These are phyloP conservation scores for Ornithoptera alexandrae DNA, from an alignment of 2,888 invertebrate genomes.

Conservation along the genomic window DNA sequence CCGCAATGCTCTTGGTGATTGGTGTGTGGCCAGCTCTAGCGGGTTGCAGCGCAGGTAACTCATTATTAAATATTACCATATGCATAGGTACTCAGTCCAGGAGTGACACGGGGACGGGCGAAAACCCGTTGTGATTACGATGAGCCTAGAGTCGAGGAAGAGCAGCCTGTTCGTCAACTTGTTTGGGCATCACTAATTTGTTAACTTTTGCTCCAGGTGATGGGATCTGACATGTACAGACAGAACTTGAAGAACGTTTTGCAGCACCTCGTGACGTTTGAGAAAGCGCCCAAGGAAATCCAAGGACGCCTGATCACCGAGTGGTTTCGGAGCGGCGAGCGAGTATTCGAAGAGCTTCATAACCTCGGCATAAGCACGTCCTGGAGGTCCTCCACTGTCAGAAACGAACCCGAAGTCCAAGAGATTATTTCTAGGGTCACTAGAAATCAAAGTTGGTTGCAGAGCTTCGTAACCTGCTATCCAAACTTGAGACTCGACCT, in stretches of 20 bases:
- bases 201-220: constrained; percentile 31
- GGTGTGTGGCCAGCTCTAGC: too few relatives aligned
- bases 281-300: constrained; percentile 35
- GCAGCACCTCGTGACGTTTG: constrained; percentile 31
- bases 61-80: too few relatives aligned
- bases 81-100: too few relatives aligned
- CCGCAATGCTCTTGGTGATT: too few relatives aligned
- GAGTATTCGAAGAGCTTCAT: constrained; percentile 35
- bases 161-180: too few relatives aligned
- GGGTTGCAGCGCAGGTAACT: too few relatives aligned
- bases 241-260: constrained; percentile 33
- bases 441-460: constrained; percentile 34
- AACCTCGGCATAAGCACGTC: constrained; percentile 29
- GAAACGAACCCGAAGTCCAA: constrained; percentile 19
- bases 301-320: constrained; percentile 33
- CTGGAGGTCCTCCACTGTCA: constrained; percentile 33
- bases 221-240: constrained; percentile 33
- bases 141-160: too few relatives aligned
- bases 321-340: constrained; percentile 36
- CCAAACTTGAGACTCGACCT: constrained; percentile 34
- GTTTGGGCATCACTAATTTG: too few relatives aligned
- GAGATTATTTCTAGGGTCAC: constrained; percentile 29
- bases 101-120: too few relatives aligned
- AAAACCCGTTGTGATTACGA: too few relatives aligned
- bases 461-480: constrained; percentile 35